Evolutionary conservation across 2,113 vertebrate genomes (phyloP).

Genomic region (Cololabis saira): DNA sequence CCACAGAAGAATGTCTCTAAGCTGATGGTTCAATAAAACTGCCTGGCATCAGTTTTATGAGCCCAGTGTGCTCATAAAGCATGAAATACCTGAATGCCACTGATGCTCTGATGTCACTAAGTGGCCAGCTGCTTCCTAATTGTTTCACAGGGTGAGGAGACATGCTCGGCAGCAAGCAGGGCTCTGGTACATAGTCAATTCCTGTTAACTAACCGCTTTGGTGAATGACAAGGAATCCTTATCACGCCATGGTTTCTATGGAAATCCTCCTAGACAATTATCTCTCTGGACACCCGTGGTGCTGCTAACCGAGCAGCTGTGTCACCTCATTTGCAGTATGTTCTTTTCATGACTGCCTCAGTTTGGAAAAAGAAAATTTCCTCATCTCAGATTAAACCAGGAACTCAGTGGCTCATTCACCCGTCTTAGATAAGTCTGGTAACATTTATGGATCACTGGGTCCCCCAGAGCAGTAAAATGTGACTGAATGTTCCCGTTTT

Average conservation of each 20-base stretch:
- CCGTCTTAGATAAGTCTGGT: conserved; percentile 1
- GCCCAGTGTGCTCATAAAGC: conserved; percentile 13
- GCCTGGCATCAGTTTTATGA: conserved; percentile 34
- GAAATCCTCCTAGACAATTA: conserved; percentile 45
- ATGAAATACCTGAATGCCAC: conserved; percentile 28
- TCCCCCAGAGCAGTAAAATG: background rate
- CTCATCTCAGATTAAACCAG: conserved; percentile 3
- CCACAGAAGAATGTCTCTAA: background rate
- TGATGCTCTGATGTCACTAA: conserved; percentile 21
- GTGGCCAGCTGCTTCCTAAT: conserved; percentile 37
- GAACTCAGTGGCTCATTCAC: background rate
- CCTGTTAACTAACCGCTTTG: conserved; percentile 28
- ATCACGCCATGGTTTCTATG: conserved; percentile 51
- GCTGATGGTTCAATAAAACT: conserved; percentile 51
- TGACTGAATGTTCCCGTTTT: conserved; percentile 5
- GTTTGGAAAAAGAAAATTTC: conserved; percentile 7
- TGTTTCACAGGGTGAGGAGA: conserved; percentile 8
- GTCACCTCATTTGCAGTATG: conserved; percentile 9
- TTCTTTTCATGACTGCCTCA: background rate
- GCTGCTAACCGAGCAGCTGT: conserved; percentile 18
- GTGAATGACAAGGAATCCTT: conserved; percentile 7
- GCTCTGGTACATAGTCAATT: conserved; percentile 8
- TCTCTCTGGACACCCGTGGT: conserved; percentile 4
- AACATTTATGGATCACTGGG: background rate
- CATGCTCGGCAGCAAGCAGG: conserved; percentile 7